These are phyloP conservation scores for Sorex fumeus DNA, from an alignment of 2,113 vertebrate genomes.

Conservation along the genomic window DNA sequence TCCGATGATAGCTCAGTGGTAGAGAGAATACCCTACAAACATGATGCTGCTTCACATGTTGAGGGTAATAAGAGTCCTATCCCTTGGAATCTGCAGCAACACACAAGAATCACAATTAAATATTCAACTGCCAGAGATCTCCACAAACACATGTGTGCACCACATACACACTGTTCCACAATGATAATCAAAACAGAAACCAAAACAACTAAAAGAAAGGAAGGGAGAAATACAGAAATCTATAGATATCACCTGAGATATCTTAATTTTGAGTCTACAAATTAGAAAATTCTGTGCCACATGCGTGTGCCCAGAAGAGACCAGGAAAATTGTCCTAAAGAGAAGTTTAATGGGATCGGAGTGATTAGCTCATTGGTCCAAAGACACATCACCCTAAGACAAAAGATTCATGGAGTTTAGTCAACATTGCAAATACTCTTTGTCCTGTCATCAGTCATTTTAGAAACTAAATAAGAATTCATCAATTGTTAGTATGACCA, in stretches of 20 bases:
- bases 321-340: not conserved
- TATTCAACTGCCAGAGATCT: too few species aligned
- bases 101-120: too few species aligned
- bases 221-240: not conserved
- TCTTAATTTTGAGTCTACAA: conserved; percentile 20
- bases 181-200: too few species aligned
- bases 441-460: not conserved
- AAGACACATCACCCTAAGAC: not conserved
- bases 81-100: too few species aligned
- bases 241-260: not conserved
- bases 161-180: too few species aligned
- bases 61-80: too few species aligned
- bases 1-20: too few species aligned
- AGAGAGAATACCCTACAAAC: too few species aligned
- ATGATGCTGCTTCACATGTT: too few species aligned
- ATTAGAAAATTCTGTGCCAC: not conserved
- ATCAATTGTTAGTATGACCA: not conserved
- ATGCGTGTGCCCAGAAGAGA: not conserved
- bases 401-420: not conserved
- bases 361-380: not conserved
- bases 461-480: conserved; percentile 25
- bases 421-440: not conserved
- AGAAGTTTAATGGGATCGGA: not conserved
- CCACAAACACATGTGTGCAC: too few species aligned
- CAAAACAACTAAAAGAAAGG: too few species aligned